These are phyloP conservation scores for Peromyscus eremicus DNA, from an alignment of 2,797 vertebrate genomes.

Conservation along the genomic window DNA sequence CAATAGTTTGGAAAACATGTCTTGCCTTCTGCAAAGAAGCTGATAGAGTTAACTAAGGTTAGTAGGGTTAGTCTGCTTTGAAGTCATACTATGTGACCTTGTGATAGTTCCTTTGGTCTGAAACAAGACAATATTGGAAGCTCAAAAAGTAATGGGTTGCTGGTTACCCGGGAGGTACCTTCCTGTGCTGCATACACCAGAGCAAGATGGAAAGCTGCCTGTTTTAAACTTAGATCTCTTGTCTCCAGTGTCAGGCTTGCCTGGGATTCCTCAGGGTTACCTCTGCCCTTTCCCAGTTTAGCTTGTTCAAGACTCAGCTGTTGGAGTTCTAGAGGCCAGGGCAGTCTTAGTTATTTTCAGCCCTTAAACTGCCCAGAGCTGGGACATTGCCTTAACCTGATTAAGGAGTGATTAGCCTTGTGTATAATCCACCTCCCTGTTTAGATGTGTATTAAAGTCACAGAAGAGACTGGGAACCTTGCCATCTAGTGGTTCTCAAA, in stretches of 20 bases:
- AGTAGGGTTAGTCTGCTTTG: background rate
- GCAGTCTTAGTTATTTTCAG: constrained; percentile 76
- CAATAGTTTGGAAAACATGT: background rate
- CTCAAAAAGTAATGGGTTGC: background rate
- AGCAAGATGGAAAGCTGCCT: constrained; percentile 63
- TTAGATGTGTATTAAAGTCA: constrained; percentile 2
- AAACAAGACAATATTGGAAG: background rate
- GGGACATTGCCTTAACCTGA: constrained; percentile 50
- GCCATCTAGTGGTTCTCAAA: background rate
- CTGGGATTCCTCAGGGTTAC: constrained; percentile 69
- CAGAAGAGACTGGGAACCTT: constrained; percentile 9
- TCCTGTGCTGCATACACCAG: background rate
- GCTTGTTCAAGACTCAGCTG: constrained; percentile 79
- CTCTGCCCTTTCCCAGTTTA: constrained; percentile 85
- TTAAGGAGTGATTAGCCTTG: constrained; percentile 9
- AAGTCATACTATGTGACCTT: background rate
- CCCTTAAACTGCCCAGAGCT: constrained; percentile 61
- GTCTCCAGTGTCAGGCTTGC: constrained; percentile 61
- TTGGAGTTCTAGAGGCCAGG: constrained; percentile 67
- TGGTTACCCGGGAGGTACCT: background rate
- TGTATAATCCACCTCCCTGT: background rate
- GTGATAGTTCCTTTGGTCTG: background rate
- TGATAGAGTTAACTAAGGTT: background rate
- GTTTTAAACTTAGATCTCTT: constrained; percentile 75
- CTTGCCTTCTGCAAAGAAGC: constrained; percentile 15